Percentiles rank a stretch among this genome's conserved stretches.
phyloP scores from a whole-genome alignment of 2,113 vertebrate species.

The Myanophis thanlyinensis region DNA sequence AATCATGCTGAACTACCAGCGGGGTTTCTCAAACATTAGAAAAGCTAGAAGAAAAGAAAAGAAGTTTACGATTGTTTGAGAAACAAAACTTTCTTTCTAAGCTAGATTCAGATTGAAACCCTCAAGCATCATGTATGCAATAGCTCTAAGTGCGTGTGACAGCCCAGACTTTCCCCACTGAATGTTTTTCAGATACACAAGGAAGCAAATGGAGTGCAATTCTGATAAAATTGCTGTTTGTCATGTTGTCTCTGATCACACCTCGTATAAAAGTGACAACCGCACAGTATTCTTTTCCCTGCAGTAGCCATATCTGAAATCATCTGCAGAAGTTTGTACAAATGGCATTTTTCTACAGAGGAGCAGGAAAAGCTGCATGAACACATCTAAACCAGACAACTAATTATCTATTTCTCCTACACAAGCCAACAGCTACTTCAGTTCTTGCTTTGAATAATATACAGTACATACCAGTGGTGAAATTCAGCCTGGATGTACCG shows the following conservation, averaged over 20 bases:
- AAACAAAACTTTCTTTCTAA: neutral
- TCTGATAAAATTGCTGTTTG: neutral
- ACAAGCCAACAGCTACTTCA: neutral
- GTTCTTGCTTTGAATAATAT: neutral
- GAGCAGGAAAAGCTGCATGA: neutral
- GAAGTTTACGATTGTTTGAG: neutral
- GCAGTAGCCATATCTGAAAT: neutral
- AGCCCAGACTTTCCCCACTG: neutral
- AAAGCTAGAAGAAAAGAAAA: neutral
- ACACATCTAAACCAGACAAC: neutral
- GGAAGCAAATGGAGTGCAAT: neutral
- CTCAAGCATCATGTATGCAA: neutral
- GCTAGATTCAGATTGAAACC: neutral
- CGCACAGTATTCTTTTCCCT: neutral
- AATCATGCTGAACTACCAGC: neutral
- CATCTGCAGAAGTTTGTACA: neutral
- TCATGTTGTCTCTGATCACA: neutral
- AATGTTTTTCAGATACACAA: neutral
- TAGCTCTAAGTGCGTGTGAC: neutral
- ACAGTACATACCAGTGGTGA: too few species aligned
- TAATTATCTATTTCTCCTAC: neutral
- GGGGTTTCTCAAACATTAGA: neutral
- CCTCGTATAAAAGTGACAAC: neutral
- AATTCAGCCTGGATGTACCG: too few species aligned
- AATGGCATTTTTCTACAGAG: neutral